A percentile compares a stretch with the other conserved stretches of the same genome.
Conservation (phyloP, 2,797 vertebrate genomes). For the Numenius phaeopus region DNA sequence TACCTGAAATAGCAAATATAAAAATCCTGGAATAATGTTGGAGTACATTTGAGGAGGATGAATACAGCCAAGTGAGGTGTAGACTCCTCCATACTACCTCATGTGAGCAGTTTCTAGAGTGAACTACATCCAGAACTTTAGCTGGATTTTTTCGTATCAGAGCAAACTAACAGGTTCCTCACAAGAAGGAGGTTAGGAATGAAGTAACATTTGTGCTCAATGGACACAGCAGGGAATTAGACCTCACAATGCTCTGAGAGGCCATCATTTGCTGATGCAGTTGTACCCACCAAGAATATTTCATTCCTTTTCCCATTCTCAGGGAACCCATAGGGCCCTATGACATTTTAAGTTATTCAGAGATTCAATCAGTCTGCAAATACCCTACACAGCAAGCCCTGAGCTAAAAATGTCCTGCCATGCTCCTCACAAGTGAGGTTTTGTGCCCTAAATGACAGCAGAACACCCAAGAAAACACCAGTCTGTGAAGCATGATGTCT, state of each 20-base stretch:
- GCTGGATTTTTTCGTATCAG: background rate
- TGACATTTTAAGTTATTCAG: background rate
- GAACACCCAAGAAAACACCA: background rate
- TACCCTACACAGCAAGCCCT: background rate
- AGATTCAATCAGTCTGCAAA: background rate
- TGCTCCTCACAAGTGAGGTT: rapidly evolving
- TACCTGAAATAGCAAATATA: background rate
- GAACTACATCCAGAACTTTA: background rate
- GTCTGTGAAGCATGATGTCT: background rate
- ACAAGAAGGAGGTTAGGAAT: background rate
- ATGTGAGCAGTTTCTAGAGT: background rate
- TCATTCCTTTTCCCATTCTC: background rate
- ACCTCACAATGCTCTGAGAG: rapidly evolving
- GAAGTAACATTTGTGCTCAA: background rate
- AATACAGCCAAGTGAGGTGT: background rate
- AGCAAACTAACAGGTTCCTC: background rate
- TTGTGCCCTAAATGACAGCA: background rate
- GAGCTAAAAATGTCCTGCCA: background rate
- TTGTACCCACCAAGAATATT: background rate
- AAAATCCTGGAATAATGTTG: background rate
- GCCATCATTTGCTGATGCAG: background rate
- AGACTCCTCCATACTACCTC: background rate
- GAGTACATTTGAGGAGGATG: background rate
- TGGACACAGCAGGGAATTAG: background rate
- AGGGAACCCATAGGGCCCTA: background rate